A percentile compares a stretch with the other conserved stretches of the same genome.
Evolutionary conservation across 2,797 vertebrate genomes (phyloP).

Genomic region (Artibeus lituratus): DNA sequence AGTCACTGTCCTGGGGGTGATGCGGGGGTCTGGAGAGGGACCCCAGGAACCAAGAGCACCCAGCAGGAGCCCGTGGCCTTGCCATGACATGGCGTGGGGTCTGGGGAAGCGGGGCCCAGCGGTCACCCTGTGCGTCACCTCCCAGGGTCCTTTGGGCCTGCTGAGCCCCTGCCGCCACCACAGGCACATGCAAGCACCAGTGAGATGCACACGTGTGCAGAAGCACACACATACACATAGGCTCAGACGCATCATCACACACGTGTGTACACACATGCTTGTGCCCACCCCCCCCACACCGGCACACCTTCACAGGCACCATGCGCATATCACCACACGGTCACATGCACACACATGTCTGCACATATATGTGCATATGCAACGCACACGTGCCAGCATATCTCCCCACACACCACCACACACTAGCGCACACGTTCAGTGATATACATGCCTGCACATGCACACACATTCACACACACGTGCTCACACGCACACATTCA

Average conservation of each 20-base stretch:
- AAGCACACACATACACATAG: accelerated
- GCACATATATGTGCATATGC: too few species aligned
- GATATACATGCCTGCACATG: accelerated
- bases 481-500: neutral
- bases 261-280: accelerated
- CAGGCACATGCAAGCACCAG: accelerated
- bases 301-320: neutral
- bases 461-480: accelerated
- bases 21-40: neutral
- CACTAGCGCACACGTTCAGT: too few species aligned
- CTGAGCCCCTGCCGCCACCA: accelerated
- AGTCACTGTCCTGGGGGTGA: neutral
- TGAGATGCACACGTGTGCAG: neutral
- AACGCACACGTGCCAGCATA: too few species aligned
- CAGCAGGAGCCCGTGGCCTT: neutral
- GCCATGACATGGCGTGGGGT: accelerated
- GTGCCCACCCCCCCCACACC: too few species aligned
- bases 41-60: neutral
- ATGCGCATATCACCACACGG: too few species aligned
- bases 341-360: neutral
- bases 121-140: accelerated
- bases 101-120: neutral
- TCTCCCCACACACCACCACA: too few species aligned
- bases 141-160: accelerated
- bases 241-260: accelerated